Evolutionary conservation across 2,797 vertebrate species (phyloP).

Genomic region (Chanos chanos): DNA sequence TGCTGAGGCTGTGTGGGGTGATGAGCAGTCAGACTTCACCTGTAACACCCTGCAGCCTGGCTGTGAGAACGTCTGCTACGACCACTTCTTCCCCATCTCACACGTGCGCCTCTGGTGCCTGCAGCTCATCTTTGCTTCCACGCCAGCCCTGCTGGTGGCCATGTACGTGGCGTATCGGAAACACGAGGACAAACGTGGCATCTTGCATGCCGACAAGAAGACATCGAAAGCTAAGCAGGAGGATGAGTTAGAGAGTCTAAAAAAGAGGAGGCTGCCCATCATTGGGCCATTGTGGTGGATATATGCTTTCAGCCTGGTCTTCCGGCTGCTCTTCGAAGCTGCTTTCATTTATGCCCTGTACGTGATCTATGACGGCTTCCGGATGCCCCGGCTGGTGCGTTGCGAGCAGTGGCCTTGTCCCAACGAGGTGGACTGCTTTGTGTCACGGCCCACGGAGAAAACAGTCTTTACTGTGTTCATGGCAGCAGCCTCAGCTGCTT

Average conservation of each 20-base stretch:
- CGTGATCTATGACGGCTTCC: constrained; percentile 65
- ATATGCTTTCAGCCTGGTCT: constrained; percentile 65
- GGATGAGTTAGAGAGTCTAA: constrained; percentile 55
- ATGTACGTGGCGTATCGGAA: constrained; percentile 66
- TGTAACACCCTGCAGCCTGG: constrained; percentile 74
- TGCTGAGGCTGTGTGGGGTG: constrained; percentile 72
- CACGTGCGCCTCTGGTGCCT: constrained; percentile 75
- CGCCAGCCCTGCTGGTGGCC: constrained; percentile 64
- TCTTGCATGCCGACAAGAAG: constrained; percentile 38
- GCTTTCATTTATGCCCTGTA: constrained; percentile 71
- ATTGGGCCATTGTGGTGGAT: constrained; percentile 69
- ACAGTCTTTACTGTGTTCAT: constrained; percentile 74
- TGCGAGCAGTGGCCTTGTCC: constrained; percentile 72
- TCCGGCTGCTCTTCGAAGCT: constrained; percentile 66
- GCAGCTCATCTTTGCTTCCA: constrained; percentile 70
- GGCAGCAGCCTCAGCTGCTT: constrained; percentile 64
- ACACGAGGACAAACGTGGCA: constrained; percentile 52
- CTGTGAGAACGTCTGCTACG: constrained; percentile 75
- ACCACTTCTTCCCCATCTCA: constrained; percentile 73
- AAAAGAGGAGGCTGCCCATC: constrained; percentile 56
- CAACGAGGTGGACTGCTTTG: constrained; percentile 71
- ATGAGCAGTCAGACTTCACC: constrained; percentile 72
- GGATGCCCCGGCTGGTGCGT: constrained; percentile 66
- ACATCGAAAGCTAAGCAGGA: constrained; percentile 36
- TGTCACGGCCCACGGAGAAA: constrained; percentile 72